These are phyloP conservation scores for Dryocosmus kuriphilus DNA, from an alignment of 2,888 invertebrate species.

Conservation along the genomic window DNA sequence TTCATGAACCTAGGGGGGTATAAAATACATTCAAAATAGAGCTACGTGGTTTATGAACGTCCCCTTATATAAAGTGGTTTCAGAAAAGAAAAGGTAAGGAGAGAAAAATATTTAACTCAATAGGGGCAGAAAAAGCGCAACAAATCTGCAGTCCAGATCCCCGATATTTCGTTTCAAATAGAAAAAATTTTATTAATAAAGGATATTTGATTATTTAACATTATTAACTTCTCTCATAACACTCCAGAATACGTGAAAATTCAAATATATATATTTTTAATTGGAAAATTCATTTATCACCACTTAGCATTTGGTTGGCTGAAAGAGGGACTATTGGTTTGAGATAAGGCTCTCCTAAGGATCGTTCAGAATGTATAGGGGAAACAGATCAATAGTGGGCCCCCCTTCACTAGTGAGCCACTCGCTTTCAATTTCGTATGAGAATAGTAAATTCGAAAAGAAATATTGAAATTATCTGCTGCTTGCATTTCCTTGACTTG, in stretches of 20 bases:
- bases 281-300: neutral
- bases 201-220: neutral
- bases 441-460: no score
- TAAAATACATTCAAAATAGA: no score
- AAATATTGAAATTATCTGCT: no score
- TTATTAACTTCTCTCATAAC: neutral
- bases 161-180: neutral
- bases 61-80: slow-evolving; percentile 18
- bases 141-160: neutral
- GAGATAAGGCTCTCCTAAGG: no score
- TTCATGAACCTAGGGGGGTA: no score
- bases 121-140: neutral
- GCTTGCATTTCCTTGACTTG: no score
- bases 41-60: no score
- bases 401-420: no score
- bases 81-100: neutral
- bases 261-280: neutral
- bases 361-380: no score
- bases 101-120: neutral
- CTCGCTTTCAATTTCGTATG: no score
- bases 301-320: neutral
- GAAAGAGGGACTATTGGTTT: no score
- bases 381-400: no score
- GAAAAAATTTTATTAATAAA: neutral
- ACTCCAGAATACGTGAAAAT: neutral